phyloP scores from a whole-genome alignment of 2,888 invertebrate genomes.

The Rhabditoides inermis region DNA sequence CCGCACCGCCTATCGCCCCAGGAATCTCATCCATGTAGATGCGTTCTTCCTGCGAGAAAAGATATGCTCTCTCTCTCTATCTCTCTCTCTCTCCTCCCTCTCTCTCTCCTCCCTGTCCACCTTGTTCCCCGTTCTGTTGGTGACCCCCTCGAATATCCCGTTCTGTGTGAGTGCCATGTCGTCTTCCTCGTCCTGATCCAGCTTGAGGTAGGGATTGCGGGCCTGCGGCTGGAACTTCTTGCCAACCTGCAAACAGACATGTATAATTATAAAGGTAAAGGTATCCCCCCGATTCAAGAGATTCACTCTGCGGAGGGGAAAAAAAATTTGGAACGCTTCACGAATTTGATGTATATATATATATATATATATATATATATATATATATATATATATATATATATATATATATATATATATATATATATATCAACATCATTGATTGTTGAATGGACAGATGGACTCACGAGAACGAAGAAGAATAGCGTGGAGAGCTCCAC shows the following conservation, averaged over 20 bases:
- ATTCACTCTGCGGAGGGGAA: too few relatives aligned
- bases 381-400: too few relatives aligned
- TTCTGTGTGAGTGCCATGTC: constrained; percentile 15
- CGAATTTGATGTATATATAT: neutral
- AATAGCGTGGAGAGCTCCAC: constrained; percentile 79
- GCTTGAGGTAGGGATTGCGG: constrained; percentile 41
- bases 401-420: too few relatives aligned
- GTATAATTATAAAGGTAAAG: neutral
- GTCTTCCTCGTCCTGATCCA: constrained; percentile 26
- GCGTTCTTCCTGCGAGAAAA: constrained; percentile 7
- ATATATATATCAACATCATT: too few relatives aligned
- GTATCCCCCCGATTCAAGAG: too few relatives aligned
- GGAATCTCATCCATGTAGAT: constrained; percentile 18
- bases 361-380: too few relatives aligned
- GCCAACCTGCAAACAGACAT: constrained; percentile 11
- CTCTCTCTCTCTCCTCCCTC: too few relatives aligned
- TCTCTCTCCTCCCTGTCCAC: too few relatives aligned
- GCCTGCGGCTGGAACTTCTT: constrained; percentile 31
- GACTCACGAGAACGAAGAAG: constrained; percentile 90
- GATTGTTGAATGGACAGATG: too few relatives aligned
- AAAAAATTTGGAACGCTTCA: too few relatives aligned
- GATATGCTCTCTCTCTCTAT: too few relatives aligned
- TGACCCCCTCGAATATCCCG: constrained; percentile 9
- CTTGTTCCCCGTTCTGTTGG: constrained; percentile 3
- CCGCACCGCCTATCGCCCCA: constrained; percentile 1